A percentile compares a stretch with the other conserved stretches of the same genome.
phyloP scores from a whole-genome alignment of 2,888 invertebrate genomes.

The Cataglyphis rosenhaueri region DNA sequence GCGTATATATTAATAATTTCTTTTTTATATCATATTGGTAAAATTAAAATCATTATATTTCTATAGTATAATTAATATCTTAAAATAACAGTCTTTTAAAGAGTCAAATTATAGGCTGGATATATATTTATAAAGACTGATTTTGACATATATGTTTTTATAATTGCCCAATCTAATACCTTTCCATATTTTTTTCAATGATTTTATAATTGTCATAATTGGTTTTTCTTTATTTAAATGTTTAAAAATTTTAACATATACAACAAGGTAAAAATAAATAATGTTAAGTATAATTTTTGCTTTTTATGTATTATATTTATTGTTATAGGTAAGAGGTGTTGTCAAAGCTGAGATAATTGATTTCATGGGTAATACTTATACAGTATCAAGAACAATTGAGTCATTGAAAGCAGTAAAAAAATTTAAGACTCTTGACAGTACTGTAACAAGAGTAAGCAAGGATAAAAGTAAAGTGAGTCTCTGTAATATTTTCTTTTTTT shows the following conservation, averaged over 20 bases:
- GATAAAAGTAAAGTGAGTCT: constrained; percentile 70
- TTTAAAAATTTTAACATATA: neutral
- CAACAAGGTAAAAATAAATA: neutral
- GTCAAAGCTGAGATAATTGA: constrained; percentile 87
- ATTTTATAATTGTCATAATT: neutral
- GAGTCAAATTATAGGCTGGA: too few relatives aligned
- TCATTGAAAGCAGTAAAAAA: constrained; percentile 87
- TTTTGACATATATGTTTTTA: too few relatives aligned
- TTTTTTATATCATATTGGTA: too few relatives aligned
- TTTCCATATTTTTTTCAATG: neutral
- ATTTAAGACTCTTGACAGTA: constrained; percentile 90
- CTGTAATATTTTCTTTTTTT: neutral
- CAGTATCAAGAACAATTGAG: constrained; percentile 90
- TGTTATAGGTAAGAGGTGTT: constrained; percentile 83
- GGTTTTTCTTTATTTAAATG: neutral
- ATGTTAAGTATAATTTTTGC: neutral
- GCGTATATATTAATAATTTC: neutral
- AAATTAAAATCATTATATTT: too few relatives aligned
- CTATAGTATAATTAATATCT: too few relatives aligned
- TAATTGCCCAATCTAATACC: neutral
- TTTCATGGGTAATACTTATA: constrained; percentile 88
- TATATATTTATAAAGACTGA: too few relatives aligned
- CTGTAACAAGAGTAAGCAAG: constrained; percentile 85
- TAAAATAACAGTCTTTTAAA: too few relatives aligned
- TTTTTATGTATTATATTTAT: neutral